Evolutionary conservation across 1,140 invertebrate genomes (phyloP), one percentile per base, ranked within the genome.

Genomic region (Frieseomelitta varia): DNA sequence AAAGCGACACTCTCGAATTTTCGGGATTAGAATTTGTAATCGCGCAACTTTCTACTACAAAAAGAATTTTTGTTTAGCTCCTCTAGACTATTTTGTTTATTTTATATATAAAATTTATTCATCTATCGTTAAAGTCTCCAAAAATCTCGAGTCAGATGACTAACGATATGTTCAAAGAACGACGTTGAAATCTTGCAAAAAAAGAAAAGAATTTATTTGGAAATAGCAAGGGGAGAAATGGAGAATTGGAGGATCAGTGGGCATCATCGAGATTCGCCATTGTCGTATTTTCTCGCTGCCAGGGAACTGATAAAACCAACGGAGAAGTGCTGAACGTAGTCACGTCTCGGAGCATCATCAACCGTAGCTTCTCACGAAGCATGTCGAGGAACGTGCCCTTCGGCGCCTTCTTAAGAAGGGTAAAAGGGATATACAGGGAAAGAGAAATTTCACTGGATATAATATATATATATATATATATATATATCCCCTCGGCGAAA

Each of bases 361-460:
- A 85, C 58, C 76, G 77, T 80, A 87, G 11, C 77, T 76, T 85
- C 84, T 85, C 71, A 56, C 76, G 47, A 68, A 79, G 78, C 83
- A 63, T 51, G 55, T 19, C 27, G 30, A 61, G 63, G 55, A 61
- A 74, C 53, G 69, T 56, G 84, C 39, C 24, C 69, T 34, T 27
- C 67, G 72, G 76, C 63, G 30, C n/a, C 67, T 81, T 67, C 67
- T 75, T 51, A 53, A n/a, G 24, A 39, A 55, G 63, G 55, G 72
- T 63, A 39, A 69, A 72, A 56, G 71, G 47, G 71, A 61, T 65
- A 34, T n/a, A 30, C 73, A 47, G 53, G 55, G 68, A 63, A 19
- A 80, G 47, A 80, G 74, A 80, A 86, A 61, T 85, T 53, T 85
- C 30, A 15, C 15, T 39, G 30, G 30, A 55, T 67, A 15, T 39